These are phyloP conservation scores for Colinus virginianus DNA, from an alignment of 2,113 vertebrate species.

Conservation along the genomic window DNA sequence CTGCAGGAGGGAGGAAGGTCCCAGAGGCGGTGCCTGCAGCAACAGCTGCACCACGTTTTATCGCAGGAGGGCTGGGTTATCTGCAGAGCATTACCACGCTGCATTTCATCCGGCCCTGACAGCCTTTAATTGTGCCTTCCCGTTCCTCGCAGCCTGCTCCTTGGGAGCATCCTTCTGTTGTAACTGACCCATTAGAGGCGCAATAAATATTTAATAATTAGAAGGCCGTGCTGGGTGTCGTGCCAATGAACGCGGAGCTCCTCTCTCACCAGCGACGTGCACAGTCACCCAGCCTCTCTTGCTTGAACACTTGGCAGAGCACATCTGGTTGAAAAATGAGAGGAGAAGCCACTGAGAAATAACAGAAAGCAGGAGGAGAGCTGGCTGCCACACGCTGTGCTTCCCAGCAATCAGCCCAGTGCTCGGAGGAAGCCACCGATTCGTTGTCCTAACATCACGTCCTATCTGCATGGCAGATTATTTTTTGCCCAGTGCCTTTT, in stretches of 20 bases:
- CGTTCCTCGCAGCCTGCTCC: conserved; percentile 8
- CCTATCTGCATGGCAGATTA: accelerated
- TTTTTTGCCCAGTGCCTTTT: not conserved
- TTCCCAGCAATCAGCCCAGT: not conserved
- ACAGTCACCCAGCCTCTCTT: not conserved
- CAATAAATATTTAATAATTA: conserved; percentile 26
- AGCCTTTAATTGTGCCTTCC: conserved; percentile 8
- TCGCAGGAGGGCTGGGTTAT: not conserved
- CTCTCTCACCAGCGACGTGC: not conserved
- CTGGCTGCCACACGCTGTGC: not conserved
- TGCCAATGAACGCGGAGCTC: not conserved
- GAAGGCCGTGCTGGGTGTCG: not conserved
- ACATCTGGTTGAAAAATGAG: not conserved
- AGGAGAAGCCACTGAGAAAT: not conserved
- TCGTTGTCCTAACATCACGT: not conserved
- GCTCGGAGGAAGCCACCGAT: not conserved
- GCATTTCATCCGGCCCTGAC: not conserved
- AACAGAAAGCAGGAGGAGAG: not conserved
- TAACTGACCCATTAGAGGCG: not conserved
- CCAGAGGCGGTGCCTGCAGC: not conserved
- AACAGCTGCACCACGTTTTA: not conserved
- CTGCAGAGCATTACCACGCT: not conserved
- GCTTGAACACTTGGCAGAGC: not conserved
- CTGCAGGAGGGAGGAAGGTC: not conserved
- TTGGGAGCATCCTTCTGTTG: not conserved